A percentile compares a stretch with the other conserved stretches of the same genome.
Evolutionary conservation across 2,888 invertebrate species (phyloP).

Genomic region (Quadroppia sp.): DNA sequence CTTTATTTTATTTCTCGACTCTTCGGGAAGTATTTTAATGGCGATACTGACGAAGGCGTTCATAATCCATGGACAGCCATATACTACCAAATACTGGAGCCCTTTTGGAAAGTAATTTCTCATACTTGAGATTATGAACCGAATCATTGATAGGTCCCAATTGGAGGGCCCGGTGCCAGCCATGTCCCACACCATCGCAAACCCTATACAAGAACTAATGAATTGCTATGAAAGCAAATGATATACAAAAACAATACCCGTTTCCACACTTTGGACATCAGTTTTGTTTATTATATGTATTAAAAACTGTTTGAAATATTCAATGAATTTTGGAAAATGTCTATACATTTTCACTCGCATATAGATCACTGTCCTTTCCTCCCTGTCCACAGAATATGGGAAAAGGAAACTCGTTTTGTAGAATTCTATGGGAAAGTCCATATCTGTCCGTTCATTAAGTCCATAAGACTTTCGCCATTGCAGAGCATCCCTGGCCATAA

Average conservation of each 20-base stretch:
- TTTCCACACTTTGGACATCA: slow-evolving; percentile 14
- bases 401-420: slow-evolving; percentile 51
- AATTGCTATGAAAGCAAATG: no score
- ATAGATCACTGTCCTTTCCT: slow-evolving; percentile 47
- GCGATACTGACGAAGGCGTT: slow-evolving; percentile 24
- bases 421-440: slow-evolving; percentile 50
- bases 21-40: slow-evolving; percentile 11
- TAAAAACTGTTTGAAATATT: slow-evolving; percentile 35
- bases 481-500: slow-evolving; percentile 51
- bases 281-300: slow-evolving; percentile 39
- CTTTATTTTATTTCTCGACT: slow-evolving; percentile 29
- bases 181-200: slow-evolving; percentile 36
- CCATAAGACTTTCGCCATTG: slow-evolving; percentile 51
- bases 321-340: slow-evolving; percentile 28
- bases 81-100: slow-evolving; percentile 29
- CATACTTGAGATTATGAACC: slow-evolving; percentile 25
- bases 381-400: slow-evolving; percentile 52
- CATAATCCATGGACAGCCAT: slow-evolving; percentile 38
- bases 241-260: no score
- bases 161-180: slow-evolving; percentile 31
- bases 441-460: slow-evolving; percentile 45
- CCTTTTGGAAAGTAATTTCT: slow-evolving; percentile 31
- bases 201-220: slow-evolving; percentile 6
- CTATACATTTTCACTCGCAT: slow-evolving; percentile 30
- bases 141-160: slow-evolving; percentile 31